phyloP scores from a whole-genome alignment of 2,113 vertebrate genomes.

The Atlantisia rogersi region DNA sequence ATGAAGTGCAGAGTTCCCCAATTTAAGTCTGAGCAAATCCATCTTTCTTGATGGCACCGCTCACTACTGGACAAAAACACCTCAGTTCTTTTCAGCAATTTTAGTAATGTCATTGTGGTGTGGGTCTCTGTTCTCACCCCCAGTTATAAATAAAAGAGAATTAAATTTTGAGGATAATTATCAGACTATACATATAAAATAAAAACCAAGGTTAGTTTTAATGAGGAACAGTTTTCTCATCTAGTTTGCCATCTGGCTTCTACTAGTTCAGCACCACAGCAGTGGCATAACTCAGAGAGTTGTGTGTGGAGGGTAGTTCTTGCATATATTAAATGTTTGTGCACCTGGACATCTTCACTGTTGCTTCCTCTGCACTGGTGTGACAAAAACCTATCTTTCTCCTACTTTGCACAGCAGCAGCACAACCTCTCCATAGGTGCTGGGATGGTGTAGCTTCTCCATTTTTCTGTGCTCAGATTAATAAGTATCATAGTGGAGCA shows the following conservation, averaged over 20 bases:
- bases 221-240: not conserved
- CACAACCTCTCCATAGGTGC: not conserved
- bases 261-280: not conserved
- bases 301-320: not conserved
- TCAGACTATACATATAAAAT: not conserved
- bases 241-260: not conserved
- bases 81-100: not conserved
- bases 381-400: not conserved
- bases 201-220: not conserved
- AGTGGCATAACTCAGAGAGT: not conserved
- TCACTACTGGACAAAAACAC: not conserved
- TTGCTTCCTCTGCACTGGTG: not conserved
- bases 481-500: not conserved
- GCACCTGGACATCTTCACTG: not conserved
- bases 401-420: not conserved
- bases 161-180: not conserved
- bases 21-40: not conserved
- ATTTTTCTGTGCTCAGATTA: not conserved
- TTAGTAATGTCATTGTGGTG: not conserved
- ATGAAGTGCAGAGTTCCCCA: not conserved
- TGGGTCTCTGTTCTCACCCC: not conserved
- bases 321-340: accelerated
- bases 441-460: not conserved
- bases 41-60: accelerated
- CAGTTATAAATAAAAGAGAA: not conserved